Evolutionary conservation across 1,140 invertebrate genomes (phyloP).

Genomic region (Calliopsis andreniformis): DNA sequence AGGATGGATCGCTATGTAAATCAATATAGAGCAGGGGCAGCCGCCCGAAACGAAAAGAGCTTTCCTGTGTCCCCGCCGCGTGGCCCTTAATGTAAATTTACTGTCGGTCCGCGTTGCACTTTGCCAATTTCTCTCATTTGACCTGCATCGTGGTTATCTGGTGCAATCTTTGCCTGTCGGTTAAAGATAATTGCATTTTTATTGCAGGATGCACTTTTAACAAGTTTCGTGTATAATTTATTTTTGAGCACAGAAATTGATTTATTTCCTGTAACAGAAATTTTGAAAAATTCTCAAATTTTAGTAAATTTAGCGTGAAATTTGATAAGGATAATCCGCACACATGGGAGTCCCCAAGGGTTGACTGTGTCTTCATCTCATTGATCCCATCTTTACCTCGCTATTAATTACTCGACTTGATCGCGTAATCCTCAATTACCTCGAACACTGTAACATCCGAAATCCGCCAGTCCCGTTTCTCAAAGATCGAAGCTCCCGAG

Average conservation of each 20-base stretch:
- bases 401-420: background rate
- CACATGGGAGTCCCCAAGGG: too few relatives aligned
- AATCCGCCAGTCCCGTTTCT: background rate
- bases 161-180: too few relatives aligned
- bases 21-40: conserved; percentile 50
- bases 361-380: too few relatives aligned
- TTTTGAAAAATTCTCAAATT: too few relatives aligned
- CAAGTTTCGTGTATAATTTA: too few relatives aligned
- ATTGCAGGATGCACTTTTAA: too few relatives aligned
- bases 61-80: conserved; percentile 71
- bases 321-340: too few relatives aligned
- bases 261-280: too few relatives aligned
- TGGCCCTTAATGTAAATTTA: conserved; percentile 74
- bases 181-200: too few relatives aligned
- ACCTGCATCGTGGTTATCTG: conserved; percentile 49
- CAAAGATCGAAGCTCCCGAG: background rate
- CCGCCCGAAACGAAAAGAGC: conserved; percentile 54
- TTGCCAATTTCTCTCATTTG: conserved; percentile 62
- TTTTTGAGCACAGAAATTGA: too few relatives aligned
- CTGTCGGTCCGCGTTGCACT: conserved; percentile 65
- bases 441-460: background rate
- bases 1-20: conserved; percentile 17
- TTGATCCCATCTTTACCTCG: background rate
- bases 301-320: too few relatives aligned
- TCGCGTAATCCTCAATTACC: background rate